Conservation (phyloP, 2,113 vertebrate genomes). For the Heloderma charlesbogerti region DNA sequence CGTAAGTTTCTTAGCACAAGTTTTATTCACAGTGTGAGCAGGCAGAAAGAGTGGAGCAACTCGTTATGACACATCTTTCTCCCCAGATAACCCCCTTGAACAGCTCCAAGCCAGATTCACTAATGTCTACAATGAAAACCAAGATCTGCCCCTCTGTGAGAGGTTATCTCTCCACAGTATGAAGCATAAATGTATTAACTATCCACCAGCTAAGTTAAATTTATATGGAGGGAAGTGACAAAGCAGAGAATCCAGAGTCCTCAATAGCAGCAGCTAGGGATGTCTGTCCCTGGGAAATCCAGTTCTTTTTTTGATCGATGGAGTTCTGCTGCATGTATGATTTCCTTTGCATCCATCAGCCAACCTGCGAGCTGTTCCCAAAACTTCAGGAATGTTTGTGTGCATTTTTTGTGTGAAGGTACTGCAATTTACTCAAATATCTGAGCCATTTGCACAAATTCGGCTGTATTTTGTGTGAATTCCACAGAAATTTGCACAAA, state of each 20-base stretch:
- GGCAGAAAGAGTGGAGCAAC: not conserved
- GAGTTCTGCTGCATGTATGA: no score
- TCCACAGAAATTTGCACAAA: no score
- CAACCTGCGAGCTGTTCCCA: no score
- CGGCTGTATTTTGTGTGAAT: no score
- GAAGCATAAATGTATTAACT: not conserved
- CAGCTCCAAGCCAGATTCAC: not conserved
- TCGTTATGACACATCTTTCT: not conserved
- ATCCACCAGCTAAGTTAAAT: not conserved
- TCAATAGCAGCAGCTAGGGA: no score
- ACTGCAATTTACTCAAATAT: no score
- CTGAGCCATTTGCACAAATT: no score
- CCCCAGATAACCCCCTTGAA: not conserved
- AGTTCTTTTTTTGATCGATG: no score
- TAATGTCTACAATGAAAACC: not conserved
- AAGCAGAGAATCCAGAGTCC: not conserved
- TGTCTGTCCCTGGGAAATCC: no score
- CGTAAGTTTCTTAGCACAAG: constrained; percentile 19
- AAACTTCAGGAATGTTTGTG: no score
- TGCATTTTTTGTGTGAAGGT: no score
- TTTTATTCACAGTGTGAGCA: constrained; percentile 12
- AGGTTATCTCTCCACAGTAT: not conserved
- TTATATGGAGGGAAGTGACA: not conserved
- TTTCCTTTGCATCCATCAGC: no score
- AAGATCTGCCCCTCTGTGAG: not conserved